These are phyloP conservation scores for Plectropomus leopardus DNA, from an alignment of 2,113 vertebrate species.

Conservation along the genomic window DNA sequence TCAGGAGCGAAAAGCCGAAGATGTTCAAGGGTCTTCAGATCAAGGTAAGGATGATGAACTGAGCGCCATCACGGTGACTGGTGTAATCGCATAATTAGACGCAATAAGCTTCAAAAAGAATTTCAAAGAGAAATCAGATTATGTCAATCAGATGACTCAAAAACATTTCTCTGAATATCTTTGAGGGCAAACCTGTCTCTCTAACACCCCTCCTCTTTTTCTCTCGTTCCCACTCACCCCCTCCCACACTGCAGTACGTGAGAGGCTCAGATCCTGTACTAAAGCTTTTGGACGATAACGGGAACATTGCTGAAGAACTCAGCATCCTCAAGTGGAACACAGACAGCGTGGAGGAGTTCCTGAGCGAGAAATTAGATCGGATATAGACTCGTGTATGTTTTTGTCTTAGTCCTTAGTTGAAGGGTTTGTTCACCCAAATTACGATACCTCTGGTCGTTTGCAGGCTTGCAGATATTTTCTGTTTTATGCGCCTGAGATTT, in stretches of 20 bases:
- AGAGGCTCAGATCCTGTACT: conserved; percentile 97
- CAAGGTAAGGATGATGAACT: conserved; percentile 86
- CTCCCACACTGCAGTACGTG: conserved; percentile 88
- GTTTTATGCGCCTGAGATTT: conserved; percentile 1
- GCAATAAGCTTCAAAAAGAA: not conserved
- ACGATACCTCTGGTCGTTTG: not conserved
- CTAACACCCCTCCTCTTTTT: not conserved
- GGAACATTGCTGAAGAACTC: conserved; percentile 98
- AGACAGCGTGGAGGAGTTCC: conserved; percentile 98
- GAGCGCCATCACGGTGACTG: not conserved
- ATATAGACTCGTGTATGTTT: conserved; percentile 82
- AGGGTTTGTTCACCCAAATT: conserved; percentile 17
- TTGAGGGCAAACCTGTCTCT: conserved; percentile 5
- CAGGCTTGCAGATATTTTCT: conserved; percentile 10
- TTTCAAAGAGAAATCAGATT: conserved; percentile 10
- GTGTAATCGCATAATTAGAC: not conserved
- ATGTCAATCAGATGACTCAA: not conserved
- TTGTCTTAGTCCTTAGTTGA: conserved; percentile 8
- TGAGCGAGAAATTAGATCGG: conserved; percentile 95
- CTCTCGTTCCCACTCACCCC: not conserved
- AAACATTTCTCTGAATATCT: not conserved
- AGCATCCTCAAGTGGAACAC: conserved; percentile 99
- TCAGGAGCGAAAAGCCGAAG: conserved; percentile 98
- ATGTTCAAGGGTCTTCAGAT: conserved; percentile 98
- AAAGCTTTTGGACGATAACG: conserved; percentile 97